Base-by-base conservation (phyloP, 1,140 invertebrate genomes). In the Heliothis virescens region DNA sequence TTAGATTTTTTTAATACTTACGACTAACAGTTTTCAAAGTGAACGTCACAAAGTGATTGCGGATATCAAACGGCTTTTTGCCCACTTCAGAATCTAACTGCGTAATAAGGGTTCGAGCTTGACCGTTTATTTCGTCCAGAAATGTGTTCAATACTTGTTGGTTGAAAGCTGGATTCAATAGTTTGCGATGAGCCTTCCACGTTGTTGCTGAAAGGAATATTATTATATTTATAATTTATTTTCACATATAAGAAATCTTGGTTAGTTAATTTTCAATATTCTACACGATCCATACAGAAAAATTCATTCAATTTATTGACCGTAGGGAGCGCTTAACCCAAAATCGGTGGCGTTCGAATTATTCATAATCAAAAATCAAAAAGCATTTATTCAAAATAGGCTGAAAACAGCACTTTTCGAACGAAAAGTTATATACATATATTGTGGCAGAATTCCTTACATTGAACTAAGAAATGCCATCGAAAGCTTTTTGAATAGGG, bases 121-220 rank as follows among this genome's bases (percentile, higher is more conserved):
- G 65, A 12, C 21, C 21, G 4, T 69, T 69, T 10, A 69, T 52
- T 69, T 69, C 65, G 26, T 26, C 41, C 1, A 69, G 13, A 7
- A 52, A 69, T 26, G 47, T 69, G 15, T 69, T 52, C 3, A 69
- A 16, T 4, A 69, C 65, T 69, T 69, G 47, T 41, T 52, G 65
- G 15, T 15, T 69, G 21, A 69, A 69, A 0, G 65, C 47, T 9
- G 48, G 47, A 29, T 69, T 52, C 13, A 69, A 41, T 15, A 53
- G n/a, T 53, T 69, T 69, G 18, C 65, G 65, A 16, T 69, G 65
- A 9, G 11, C 10, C 21, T 52, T 69, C 65, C 65, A 69, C 13
- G 15, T 29, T 15, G 47, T 18, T 3, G 47, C 65, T 69, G 18
- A 5, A 69, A 69, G 1, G 9, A 53, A 53, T 53, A 52, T 3